A percentile compares a stretch with the other conserved stretches of the same genome.
phyloP scores from a whole-genome alignment of 2,113 vertebrate genomes.

The Xiphorhynchus elegans region DNA sequence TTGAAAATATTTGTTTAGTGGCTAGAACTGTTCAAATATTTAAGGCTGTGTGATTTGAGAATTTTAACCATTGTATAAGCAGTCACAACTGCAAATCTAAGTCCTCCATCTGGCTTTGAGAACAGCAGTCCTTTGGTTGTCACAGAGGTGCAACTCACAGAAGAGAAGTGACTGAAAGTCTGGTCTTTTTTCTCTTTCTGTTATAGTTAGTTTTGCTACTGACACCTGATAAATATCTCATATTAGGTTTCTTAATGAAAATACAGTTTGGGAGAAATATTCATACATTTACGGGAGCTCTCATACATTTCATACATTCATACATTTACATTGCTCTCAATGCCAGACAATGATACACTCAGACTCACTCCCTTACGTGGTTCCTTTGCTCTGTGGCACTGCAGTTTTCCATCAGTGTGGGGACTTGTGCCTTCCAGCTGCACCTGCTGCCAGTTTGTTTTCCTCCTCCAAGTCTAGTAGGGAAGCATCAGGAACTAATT shows the following conservation, averaged over 20 bases:
- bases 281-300: neutral
- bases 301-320: too few species aligned
- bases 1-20: neutral
- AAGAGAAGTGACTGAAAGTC: neutral
- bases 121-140: neutral
- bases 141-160: neutral
- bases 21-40: neutral
- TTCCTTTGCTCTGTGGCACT: neutral
- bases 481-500: neutral
- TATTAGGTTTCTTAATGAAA: neutral
- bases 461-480: neutral
- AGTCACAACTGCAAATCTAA: neutral
- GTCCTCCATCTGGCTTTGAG: neutral
- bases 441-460: neutral
- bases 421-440: neutral
- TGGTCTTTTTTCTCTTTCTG: neutral
- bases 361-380: neutral
- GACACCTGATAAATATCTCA: neutral
- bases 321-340: too few species aligned
- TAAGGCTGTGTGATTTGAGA: neutral
- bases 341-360: neutral
- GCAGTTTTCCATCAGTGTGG: fast-evolving
- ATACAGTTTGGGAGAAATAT: neutral
- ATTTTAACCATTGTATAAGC: neutral
- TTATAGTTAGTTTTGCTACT: neutral